Conservation (phyloP, 2,797 vertebrate genomes). For the Cuculus canorus region DNA sequence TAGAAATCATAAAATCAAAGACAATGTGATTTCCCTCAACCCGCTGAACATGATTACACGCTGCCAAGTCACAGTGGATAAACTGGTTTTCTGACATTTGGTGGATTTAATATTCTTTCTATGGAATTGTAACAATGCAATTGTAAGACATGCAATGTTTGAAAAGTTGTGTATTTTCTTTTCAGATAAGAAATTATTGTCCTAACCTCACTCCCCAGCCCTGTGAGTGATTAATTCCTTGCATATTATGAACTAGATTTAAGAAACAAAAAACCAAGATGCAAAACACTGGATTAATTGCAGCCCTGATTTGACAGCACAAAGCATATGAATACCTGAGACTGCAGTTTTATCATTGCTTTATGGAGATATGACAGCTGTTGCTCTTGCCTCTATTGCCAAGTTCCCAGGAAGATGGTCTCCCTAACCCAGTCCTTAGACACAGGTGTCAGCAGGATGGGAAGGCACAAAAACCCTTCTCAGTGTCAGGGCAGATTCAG, state of each 20-base stretch:
- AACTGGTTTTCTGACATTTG: neutral
- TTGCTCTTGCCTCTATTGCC: neutral
- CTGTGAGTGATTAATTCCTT: neutral
- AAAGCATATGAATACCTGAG: neutral
- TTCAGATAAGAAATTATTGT: neutral
- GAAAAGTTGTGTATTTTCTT: neutral
- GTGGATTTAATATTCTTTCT: neutral
- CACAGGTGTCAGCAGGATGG: neutral
- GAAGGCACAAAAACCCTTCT: neutral
- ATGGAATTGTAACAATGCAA: neutral
- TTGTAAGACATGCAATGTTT: neutral
- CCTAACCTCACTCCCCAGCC: neutral
- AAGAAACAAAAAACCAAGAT: neutral
- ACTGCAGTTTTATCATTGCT: neutral
- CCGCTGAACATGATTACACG: neutral
- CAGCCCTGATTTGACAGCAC: neutral
- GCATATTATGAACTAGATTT: neutral
- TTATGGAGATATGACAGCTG: neutral
- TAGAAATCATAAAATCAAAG: slow-evolving; percentile 27
- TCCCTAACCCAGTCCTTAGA: neutral
- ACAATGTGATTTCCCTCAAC: slow-evolving; percentile 22
- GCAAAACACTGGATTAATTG: neutral
- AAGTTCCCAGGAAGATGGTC: neutral
- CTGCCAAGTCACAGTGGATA: slow-evolving; percentile 16
- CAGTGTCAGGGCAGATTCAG: neutral